These are phyloP conservation scores for Mus minutoides DNA, from an alignment of 2,797 vertebrate species.

Conservation along the genomic window DNA sequence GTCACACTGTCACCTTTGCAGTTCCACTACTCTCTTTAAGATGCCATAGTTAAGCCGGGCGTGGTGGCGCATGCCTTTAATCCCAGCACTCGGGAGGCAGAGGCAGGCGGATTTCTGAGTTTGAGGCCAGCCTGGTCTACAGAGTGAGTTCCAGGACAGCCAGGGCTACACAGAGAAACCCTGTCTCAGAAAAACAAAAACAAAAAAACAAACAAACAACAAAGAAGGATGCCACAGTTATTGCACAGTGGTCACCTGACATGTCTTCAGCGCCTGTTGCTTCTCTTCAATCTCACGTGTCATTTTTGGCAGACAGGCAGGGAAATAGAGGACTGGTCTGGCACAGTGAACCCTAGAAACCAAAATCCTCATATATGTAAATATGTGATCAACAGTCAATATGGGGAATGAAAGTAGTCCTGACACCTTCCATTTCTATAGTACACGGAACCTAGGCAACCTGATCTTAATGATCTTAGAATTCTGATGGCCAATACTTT, in stretches of 20 bases:
- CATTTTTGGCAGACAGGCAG: background rate
- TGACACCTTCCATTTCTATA: background rate
- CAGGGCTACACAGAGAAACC: too few relatives aligned
- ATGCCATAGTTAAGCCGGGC: background rate
- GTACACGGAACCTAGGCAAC: background rate
- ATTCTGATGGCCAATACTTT: background rate
- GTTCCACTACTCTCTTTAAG: background rate
- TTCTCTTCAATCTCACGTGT: background rate
- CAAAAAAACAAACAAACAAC: too few relatives aligned
- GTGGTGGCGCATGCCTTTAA: too few relatives aligned
- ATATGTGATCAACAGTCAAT: background rate
- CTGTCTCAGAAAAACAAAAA: too few relatives aligned
- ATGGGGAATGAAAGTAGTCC: background rate
- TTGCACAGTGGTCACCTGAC: background rate
- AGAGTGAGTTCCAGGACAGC: too few relatives aligned
- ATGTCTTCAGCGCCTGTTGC: background rate
- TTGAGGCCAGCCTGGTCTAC: too few relatives aligned
- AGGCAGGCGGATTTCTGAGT: too few relatives aligned
- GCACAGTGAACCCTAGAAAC: background rate
- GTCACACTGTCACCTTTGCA: background rate
- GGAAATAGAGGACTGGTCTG: background rate
- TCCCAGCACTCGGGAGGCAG: too few relatives aligned
- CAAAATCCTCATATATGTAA: background rate
- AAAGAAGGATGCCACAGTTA: background rate
- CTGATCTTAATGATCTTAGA: conserved; percentile 30